A percentile compares a stretch with the other conserved stretches of the same genome.
These are phyloP conservation scores for Arrhopalites spinosus DNA, from an alignment of 2,888 invertebrate species.

Conservation along the genomic window DNA sequence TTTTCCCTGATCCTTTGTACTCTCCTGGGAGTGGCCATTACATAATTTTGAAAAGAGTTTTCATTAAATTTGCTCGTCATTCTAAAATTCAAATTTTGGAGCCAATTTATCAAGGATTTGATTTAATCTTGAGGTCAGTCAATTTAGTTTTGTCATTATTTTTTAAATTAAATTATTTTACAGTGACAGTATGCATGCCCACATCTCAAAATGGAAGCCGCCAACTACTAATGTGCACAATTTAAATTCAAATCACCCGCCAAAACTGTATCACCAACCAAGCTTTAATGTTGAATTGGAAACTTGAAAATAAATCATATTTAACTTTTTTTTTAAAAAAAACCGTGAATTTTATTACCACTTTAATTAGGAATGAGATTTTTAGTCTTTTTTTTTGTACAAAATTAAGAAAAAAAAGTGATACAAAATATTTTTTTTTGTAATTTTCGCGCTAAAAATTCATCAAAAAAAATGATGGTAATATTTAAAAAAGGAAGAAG, in stretches of 20 bases:
- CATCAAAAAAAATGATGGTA: too few species aligned
- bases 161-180: not conserved
- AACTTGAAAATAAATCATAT: too few species aligned
- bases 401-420: too few species aligned
- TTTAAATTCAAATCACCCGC: too few species aligned
- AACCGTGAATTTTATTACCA: too few species aligned
- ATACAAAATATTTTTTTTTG: too few species aligned
- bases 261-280: not conserved
- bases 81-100: not conserved
- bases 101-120: constrained; percentile 14
- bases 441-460: too few species aligned
- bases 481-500: too few species aligned
- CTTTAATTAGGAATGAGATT: too few species aligned
- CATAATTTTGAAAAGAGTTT: constrained; percentile 1
- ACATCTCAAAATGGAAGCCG: not conserved
- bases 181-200: constrained; percentile 1
- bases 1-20: constrained; percentile 19
- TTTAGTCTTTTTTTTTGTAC: too few species aligned
- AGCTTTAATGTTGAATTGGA: too few species aligned
- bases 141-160: not conserved
- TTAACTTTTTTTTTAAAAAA: too few species aligned
- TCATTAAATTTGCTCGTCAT: not conserved
- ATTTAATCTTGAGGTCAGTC: constrained; percentile 12
- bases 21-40: constrained; percentile 19
- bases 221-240: not conserved